Percentiles rank a stretch among this genome's conserved stretches.
Evolutionary conservation across 1,140 invertebrate genomes (phyloP).

Genomic region (Trichogramma pretiosum): DNA sequence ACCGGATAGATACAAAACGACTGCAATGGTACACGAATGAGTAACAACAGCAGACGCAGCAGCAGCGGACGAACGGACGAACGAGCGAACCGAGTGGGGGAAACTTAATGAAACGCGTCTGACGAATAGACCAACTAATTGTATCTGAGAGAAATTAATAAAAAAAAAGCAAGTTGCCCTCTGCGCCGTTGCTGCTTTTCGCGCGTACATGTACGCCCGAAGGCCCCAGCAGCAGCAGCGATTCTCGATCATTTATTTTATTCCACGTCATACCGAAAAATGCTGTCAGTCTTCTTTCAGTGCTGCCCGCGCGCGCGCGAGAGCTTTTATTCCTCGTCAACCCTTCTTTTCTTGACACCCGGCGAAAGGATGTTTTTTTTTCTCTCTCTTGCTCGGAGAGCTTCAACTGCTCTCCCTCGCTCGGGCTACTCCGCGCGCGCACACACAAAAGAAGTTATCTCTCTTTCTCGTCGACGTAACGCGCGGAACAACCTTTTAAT

Average conservation of each 20-base stretch:
- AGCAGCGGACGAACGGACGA: too few species aligned
- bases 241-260: constrained; percentile 42
- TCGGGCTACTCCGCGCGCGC: too few species aligned
- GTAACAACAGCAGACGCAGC: too few species aligned
- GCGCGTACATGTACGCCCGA: constrained; percentile 18
- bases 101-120: constrained; percentile 45
- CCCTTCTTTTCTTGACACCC: constrained; percentile 7
- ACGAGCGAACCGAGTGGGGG: too few species aligned
- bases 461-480: too few species aligned
- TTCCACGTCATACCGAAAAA: constrained; percentile 31
- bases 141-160: constrained; percentile 47
- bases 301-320: not conserved
- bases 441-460: too few species aligned
- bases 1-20: too few species aligned
- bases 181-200: not conserved
- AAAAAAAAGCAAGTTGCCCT: constrained; percentile 33
- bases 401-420: too few species aligned
- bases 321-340: not conserved
- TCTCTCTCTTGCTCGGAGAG: too few species aligned
- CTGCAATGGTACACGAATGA: too few species aligned
- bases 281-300: constrained; percentile 26
- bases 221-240: constrained; percentile 23
- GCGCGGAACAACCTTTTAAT: too few species aligned
- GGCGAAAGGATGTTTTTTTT: too few species aligned
- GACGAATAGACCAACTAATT: constrained; percentile 48